A percentile compares a stretch with the other conserved stretches of the same genome.
Conservation (phyloP, 2,797 vertebrate genomes). For the Aplochiton taeniatus region DNA sequence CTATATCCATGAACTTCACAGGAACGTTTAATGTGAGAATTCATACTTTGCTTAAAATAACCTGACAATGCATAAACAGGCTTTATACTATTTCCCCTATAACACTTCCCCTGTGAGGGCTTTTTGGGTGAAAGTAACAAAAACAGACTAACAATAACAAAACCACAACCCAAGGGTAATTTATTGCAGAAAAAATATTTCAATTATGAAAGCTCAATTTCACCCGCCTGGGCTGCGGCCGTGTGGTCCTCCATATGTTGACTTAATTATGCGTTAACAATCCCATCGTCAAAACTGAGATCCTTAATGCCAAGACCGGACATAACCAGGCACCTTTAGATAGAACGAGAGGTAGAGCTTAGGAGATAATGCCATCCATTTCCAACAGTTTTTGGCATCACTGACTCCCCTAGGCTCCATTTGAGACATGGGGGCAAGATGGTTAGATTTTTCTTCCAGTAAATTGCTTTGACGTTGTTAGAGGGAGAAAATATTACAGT, state of each 20-base stretch:
- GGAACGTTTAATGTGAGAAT: conserved; percentile 2
- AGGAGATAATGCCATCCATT: conserved; percentile 30
- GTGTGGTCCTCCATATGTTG: conserved; percentile 26
- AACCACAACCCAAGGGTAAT: conserved; percentile 15
- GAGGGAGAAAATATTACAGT: conserved; percentile 25
- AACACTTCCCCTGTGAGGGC: not conserved
- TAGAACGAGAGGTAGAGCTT: not conserved
- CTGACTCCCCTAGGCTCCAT: conserved; percentile 17
- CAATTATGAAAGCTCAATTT: conserved; percentile 17
- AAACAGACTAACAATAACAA: conserved; percentile 8
- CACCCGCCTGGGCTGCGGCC: conserved; percentile 7
- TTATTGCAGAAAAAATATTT: conserved; percentile 5
- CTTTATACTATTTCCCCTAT: not conserved
- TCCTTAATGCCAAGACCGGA: conserved; percentile 4
- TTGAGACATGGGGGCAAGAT: conserved; percentile 25
- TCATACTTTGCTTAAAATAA: conserved; percentile 4
- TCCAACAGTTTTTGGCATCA: conserved; percentile 15
- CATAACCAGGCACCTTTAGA: conserved; percentile 11
- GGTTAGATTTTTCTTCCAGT: conserved; percentile 26
- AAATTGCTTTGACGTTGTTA: conserved; percentile 48
- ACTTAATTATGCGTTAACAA: conserved; percentile 46
- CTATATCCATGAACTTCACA: not conserved
- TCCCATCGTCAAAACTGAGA: conserved; percentile 8
- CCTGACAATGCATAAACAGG: conserved; percentile 11
- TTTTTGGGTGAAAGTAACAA: not conserved